Conservation (phyloP, 2,888 invertebrate species). For the Tetranychus piercei region DNA sequence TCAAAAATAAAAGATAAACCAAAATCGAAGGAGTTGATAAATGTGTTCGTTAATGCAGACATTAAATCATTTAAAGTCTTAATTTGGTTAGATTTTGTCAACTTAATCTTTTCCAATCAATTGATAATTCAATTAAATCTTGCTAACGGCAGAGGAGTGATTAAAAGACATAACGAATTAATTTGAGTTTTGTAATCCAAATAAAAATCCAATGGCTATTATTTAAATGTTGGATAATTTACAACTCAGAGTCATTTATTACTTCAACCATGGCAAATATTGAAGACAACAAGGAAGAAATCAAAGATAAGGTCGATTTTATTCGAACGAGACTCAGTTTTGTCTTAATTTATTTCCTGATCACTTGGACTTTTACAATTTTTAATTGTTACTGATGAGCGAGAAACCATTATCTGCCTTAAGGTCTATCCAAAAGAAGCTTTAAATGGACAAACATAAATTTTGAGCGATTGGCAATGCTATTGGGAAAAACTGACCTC, state of each 20-base stretch:
- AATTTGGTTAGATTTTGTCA: neutral
- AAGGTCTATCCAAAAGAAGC: neutral
- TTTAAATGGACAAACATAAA: neutral
- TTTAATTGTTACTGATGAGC: neutral
- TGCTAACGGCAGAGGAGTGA: neutral
- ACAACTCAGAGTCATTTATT: too few relatives aligned
- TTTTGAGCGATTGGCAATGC: neutral
- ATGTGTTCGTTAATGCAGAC: too few relatives aligned
- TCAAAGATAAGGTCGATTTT: too few relatives aligned
- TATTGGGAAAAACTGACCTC: neutral
- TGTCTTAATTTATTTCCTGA: too few relatives aligned
- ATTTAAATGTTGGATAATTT: too few relatives aligned
- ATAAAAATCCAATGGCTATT: too few relatives aligned
- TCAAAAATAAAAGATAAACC: too few relatives aligned
- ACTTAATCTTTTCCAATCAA: neutral
- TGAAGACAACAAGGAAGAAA: too few relatives aligned
- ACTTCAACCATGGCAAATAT: too few relatives aligned
- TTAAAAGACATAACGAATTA: neutral
- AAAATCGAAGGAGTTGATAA: too few relatives aligned
- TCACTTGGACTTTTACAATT: neutral
- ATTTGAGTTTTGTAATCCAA: neutral
- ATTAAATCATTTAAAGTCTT: neutral
- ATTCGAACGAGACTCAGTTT: too few relatives aligned
- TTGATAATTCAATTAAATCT: neutral
- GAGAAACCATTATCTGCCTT: neutral